A percentile compares a stretch with the other conserved stretches of the same genome.
Evolutionary conservation across 2,113 vertebrate genomes (phyloP).

Genomic region (Carassius auratus): DNA sequence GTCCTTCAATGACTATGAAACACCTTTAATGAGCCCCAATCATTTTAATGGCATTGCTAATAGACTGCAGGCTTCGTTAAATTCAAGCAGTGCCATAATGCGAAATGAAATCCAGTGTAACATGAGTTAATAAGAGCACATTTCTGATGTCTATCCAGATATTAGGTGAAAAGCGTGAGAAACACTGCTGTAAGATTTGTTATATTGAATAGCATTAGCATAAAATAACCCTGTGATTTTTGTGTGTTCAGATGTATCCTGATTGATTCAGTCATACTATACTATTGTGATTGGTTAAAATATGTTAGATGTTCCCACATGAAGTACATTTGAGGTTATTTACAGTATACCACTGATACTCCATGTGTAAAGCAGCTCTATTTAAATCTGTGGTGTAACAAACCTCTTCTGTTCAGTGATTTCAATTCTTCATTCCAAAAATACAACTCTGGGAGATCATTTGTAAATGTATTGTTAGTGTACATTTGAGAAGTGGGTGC

Average conservation of each 20-base stretch:
- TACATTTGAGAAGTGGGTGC: not conserved
- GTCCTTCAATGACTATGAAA: not conserved
- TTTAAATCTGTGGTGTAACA: not conserved
- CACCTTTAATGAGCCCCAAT: constrained; percentile 46
- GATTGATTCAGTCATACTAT: not conserved
- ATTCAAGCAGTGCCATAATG: not conserved
- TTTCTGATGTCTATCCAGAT: too few species aligned
- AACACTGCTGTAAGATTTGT: too few species aligned
- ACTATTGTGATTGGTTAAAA: not conserved
- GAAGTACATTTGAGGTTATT: not conserved
- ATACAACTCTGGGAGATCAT: not conserved
- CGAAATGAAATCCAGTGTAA: not conserved
- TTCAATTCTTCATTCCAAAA: constrained; percentile 1
- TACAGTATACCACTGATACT: not conserved
- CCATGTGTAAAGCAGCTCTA: not conserved
- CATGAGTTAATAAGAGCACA: too few species aligned
- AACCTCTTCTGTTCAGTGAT: not conserved
- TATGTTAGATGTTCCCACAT: too few species aligned
- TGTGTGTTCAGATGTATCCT: not conserved
- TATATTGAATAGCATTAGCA: not conserved
- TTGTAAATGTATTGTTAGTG: not conserved
- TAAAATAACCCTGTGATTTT: not conserved
- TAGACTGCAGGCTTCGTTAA: constrained; percentile 15
- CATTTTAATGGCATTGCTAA: constrained; percentile 46
- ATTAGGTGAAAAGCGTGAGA: too few species aligned